Base-by-base conservation (phyloP, 2,797 vertebrate species). In the Tolypeutes matacus region DNA sequence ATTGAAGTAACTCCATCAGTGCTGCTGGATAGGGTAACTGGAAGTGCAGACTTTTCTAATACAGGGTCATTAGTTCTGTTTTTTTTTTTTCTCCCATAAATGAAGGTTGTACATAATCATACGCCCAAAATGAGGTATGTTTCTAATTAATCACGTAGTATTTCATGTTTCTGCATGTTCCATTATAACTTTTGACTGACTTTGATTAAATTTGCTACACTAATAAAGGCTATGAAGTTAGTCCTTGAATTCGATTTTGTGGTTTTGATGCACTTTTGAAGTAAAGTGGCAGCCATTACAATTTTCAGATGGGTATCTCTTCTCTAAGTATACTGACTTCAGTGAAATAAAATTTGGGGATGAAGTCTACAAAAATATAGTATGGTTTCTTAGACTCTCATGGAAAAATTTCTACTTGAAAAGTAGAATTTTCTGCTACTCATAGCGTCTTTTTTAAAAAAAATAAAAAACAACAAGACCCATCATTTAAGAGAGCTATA, bases 211-310 rank as follows among this genome's bases (percentile, higher is more conserved):
- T 96, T 96, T 95, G 93, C 72, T 95, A 73, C 67, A 81, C 58
- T 86, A 94, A 92, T 96, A 90, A 96, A 92, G 58, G 29, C 60
- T 88, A 72, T 93, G 69, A 96, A 93, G 94, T 58, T 93, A 83
- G 5, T 94, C n/a, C 46, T 93, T 95, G 78, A 95, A 96, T 96
- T 95, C 64, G 91, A 5, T 88, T 96, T 96, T 96, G 86, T 97
- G 81, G 39, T 94, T 96, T 73, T 60, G 70, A 76, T 93, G 46
- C 36, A 78, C 53, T 89, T 65, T 91, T 93, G 70, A 95, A 94
- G 81, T 91, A 86, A 96, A 97, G 78, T 94, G 86, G 89, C 76
- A 96, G 90, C 58, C 82, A 39, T 83, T 92, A 70, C 56, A 90
- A 83, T 90, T 78, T 94, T 34, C 83, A 96, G 36, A 73, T 75